Conservation (phyloP, 1,140 invertebrate genomes). For the Platorchestia sp. region DNA sequence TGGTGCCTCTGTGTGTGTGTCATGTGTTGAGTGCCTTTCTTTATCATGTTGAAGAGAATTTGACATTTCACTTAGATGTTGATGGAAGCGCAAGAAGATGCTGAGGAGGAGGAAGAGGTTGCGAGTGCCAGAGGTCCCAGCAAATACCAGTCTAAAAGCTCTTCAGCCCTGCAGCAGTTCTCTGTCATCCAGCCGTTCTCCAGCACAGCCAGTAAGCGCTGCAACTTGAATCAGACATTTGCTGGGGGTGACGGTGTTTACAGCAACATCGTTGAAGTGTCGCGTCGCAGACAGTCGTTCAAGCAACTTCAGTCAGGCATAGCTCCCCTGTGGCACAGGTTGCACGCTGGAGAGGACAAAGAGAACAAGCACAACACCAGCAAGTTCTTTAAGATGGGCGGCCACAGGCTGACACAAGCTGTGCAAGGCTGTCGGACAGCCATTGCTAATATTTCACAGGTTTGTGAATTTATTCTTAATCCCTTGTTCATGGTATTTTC, state of each 20-base stretch:
- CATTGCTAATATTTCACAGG: conserved; percentile 41
- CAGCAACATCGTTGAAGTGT: conserved; percentile 23
- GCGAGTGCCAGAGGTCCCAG: not conserved
- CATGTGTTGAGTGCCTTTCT: not conserved
- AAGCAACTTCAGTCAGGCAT: conserved; percentile 1
- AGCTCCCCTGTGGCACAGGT: not conserved
- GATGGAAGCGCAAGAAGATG: conserved; percentile 12
- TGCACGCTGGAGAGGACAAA: conserved; percentile 1
- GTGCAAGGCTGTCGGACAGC: conserved; percentile 35
- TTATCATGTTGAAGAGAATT: not conserved
- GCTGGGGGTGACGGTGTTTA: not conserved
- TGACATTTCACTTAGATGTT: not conserved
- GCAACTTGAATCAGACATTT: conserved; percentile 14
- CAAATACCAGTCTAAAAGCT: conserved; percentile 3
- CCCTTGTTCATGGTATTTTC: not conserved
- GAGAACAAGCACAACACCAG: conserved; percentile 27
- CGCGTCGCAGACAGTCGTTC: not conserved
- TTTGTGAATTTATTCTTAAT: not conserved
- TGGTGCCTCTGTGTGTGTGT: not conserved
- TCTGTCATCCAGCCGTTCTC: conserved; percentile 20
- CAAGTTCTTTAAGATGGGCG: conserved; percentile 21
- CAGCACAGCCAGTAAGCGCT: not conserved
- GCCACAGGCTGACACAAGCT: conserved; percentile 4
- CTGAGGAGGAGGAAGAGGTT: not conserved
- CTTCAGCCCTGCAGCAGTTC: conserved; percentile 13